A percentile compares a stretch with the other conserved stretches of the same genome.
Conservation (phyloP, 1,140 invertebrate genomes). For the Orius insidiosus region DNA sequence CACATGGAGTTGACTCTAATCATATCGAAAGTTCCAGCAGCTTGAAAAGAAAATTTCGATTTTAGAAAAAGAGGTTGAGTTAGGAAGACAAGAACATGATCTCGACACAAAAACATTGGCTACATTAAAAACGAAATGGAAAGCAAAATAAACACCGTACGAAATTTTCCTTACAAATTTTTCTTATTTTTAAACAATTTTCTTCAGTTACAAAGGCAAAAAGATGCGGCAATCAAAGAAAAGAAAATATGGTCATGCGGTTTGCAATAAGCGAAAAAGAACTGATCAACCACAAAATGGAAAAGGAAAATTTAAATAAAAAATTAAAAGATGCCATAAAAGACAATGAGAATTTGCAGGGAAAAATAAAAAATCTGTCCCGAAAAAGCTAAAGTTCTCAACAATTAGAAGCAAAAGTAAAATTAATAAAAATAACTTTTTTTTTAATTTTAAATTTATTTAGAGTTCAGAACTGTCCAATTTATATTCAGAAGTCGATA, state of each 20-base stretch:
- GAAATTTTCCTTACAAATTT: no score
- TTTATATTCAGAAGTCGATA: conserved; percentile 48
- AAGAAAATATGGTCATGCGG: conserved; percentile 66
- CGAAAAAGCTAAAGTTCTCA: conserved; percentile 50
- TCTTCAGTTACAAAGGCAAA: conserved; percentile 26
- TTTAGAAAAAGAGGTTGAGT: conserved; percentile 12
- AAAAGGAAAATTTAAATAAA: conserved; percentile 40
- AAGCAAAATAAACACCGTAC: conserved; percentile 8
- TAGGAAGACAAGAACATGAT: conserved; percentile 18
- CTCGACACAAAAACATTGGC: conserved; percentile 11
- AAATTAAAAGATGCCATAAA: conserved; percentile 40
- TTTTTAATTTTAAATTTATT: conserved; percentile 12
- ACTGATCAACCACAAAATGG: conserved; percentile 42
- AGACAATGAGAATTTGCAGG: conserved; percentile 48
- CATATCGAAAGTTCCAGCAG: conserved; percentile 2
- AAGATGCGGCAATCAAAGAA: conserved; percentile 40
- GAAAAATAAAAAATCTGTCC: conserved; percentile 45
- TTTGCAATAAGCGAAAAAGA: conserved; percentile 72
- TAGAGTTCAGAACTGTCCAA: conserved; percentile 45
- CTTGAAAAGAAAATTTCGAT: conserved; percentile 10
- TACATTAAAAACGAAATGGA: conserved; percentile 14
- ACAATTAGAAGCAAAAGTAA: conserved; percentile 51
- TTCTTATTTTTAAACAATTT: conserved; percentile 12
- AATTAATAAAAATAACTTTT: not conserved
- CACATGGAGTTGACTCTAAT: not conserved